Conservation (phyloP, 1,140 invertebrate genomes). For the Apis dorsata region DNA sequence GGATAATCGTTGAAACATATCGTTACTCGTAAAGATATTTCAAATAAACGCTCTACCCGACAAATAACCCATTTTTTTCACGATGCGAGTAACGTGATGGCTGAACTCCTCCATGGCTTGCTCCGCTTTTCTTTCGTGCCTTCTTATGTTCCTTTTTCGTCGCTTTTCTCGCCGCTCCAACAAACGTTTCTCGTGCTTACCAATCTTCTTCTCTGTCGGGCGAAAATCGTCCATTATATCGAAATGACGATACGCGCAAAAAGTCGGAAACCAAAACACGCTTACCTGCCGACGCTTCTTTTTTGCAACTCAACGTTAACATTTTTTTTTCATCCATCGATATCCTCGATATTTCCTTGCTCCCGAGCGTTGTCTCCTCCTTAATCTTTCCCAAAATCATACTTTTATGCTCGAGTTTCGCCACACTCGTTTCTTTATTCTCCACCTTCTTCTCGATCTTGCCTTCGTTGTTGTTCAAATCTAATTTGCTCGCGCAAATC, state of each 20-base stretch:
- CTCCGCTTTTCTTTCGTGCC: background rate
- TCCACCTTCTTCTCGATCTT: no score
- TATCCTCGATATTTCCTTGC: background rate
- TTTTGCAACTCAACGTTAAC: background rate
- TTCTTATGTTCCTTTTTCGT: background rate
- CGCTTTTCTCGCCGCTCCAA: background rate
- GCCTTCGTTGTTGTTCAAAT: background rate
- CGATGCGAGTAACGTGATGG: background rate
- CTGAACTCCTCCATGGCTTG: constrained; percentile 26
- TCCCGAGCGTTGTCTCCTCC: no score
- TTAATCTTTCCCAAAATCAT: background rate
- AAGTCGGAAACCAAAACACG: rapidly evolving
- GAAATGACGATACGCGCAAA: background rate
- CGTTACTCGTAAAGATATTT: background rate
- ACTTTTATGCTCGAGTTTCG: no score
- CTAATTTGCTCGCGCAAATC: no score
- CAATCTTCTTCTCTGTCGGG: background rate
- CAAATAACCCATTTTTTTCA: constrained; percentile 7
- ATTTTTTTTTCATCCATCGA: background rate
- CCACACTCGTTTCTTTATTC: background rate
- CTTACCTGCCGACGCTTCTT: background rate
- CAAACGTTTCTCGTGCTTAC: background rate
- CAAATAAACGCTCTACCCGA: background rate
- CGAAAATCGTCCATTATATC: background rate
- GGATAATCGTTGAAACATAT: background rate